Evolutionary conservation across 2,888 invertebrate genomes (phyloP).

Genomic region (Drosophila acutilabella): DNA sequence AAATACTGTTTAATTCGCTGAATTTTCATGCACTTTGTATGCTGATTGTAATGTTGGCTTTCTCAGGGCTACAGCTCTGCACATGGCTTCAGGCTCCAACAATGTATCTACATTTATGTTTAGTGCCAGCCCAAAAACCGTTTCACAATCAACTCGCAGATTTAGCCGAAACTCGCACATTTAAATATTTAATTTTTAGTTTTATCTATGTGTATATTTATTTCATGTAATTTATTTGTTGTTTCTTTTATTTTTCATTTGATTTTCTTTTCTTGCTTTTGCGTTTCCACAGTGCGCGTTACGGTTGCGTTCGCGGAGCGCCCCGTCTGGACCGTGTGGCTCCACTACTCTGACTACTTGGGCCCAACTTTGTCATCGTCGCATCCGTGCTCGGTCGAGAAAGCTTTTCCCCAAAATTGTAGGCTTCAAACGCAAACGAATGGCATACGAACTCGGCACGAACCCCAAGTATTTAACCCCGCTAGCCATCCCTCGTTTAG

Average conservation of each 20-base stretch:
- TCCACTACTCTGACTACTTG: conserved; percentile 83
- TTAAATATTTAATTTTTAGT: conserved; percentile 28
- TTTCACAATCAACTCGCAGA: conserved; percentile 5
- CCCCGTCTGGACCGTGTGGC: conserved; percentile 82
- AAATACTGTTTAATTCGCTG: conserved; percentile 42
- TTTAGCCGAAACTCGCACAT: conserved; percentile 10
- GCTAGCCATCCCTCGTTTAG: neutral
- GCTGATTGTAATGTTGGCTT: conserved; percentile 24
- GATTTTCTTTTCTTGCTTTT: conserved; percentile 42
- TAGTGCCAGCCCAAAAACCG: conserved; percentile 40
- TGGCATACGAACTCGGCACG: conserved; percentile 16
- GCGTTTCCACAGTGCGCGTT: conserved; percentile 58
- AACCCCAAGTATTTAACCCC: conserved; percentile 17
- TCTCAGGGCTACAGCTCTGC: conserved; percentile 38
- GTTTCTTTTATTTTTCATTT: conserved; percentile 31
- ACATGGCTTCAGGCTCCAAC: conserved; percentile 54
- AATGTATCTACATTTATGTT: conserved; percentile 46
- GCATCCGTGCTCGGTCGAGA: conserved; percentile 53
- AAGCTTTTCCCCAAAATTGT: conserved; percentile 76
- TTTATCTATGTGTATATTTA: conserved; percentile 12
- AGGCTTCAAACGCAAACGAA: conserved; percentile 38
- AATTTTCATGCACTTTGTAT: conserved; percentile 36
- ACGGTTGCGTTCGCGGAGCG: conserved; percentile 65
- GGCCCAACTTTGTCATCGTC: conserved; percentile 52
- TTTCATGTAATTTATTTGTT: neutral